Conservation (phyloP, 2,797 vertebrate genomes). For the Steatocranus sp. region DNA sequence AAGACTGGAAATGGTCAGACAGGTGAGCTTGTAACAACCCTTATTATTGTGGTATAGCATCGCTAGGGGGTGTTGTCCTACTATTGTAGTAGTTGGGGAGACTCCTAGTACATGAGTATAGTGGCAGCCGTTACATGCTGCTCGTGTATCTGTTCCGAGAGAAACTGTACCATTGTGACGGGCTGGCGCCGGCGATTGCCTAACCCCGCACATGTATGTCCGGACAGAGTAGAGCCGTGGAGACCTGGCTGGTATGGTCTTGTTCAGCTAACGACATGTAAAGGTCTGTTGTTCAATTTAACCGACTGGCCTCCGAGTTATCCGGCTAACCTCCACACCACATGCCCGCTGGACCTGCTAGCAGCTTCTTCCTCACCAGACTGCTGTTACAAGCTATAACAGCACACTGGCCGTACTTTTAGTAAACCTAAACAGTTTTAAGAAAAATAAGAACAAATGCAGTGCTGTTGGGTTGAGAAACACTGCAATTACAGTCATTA, state of each 20-base stretch:
- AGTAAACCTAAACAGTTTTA: background rate
- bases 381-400: background rate
- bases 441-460: background rate
- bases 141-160: background rate
- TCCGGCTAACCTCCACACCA: background rate
- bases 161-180: background rate
- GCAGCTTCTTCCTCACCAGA: background rate
- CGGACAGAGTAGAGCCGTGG: background rate
- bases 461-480: background rate
- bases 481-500: background rate
- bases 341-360: background rate
- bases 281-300: background rate
- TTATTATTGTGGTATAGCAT: background rate
- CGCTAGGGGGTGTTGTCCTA: background rate
- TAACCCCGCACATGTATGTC: background rate
- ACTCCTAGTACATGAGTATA: background rate
- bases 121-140: background rate
- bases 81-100: background rate
- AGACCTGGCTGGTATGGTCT: background rate
- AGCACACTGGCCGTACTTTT: background rate
- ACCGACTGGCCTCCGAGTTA: background rate
- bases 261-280: background rate
- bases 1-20: background rate
- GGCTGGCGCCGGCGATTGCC: background rate
- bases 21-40: background rate